Evolutionary conservation across 2,888 invertebrate genomes (phyloP).

Genomic region (Tinea trinotella): DNA sequence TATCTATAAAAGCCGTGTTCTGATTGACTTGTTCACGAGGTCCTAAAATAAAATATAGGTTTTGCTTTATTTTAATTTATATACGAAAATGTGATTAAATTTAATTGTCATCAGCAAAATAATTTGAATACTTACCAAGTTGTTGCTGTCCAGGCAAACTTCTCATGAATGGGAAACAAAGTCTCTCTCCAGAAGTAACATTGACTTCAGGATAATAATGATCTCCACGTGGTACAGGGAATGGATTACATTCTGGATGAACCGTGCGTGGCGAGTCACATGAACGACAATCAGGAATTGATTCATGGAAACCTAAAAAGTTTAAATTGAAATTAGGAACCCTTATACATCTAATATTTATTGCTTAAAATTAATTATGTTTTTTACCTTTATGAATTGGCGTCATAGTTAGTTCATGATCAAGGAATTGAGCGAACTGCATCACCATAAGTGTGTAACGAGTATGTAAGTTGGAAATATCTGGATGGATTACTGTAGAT

Average conservation of each 20-base stretch:
- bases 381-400: slow-evolving; percentile 88
- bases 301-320: slow-evolving; percentile 82
- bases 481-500: slow-evolving; percentile 91
- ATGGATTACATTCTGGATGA: slow-evolving; percentile 95
- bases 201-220: slow-evolving; percentile 92
- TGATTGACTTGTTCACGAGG: slow-evolving; percentile 95
- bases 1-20: slow-evolving; percentile 92
- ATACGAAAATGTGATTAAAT: not conserved
- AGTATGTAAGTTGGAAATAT: slow-evolving; percentile 90
- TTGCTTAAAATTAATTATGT: not conserved
- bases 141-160: slow-evolving; percentile 93
- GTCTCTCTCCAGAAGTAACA: slow-evolving; percentile 83
- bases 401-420: slow-evolving; percentile 95
- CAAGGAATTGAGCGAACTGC: slow-evolving; percentile 95
- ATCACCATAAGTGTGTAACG: slow-evolving; percentile 93
- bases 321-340: too few relatives aligned
- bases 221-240: slow-evolving; percentile 90
- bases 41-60: slow-evolving; percentile 53
- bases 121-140: slow-evolving; percentile 68
- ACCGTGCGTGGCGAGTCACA: slow-evolving; percentile 91
- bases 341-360: too few relatives aligned
- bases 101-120: not conserved
- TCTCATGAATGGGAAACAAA: slow-evolving; percentile 96
- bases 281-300: slow-evolving; percentile 89
- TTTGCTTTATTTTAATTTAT: not conserved